phyloP scores from a whole-genome alignment of 2,113 vertebrate species.

The Columba livia region DNA sequence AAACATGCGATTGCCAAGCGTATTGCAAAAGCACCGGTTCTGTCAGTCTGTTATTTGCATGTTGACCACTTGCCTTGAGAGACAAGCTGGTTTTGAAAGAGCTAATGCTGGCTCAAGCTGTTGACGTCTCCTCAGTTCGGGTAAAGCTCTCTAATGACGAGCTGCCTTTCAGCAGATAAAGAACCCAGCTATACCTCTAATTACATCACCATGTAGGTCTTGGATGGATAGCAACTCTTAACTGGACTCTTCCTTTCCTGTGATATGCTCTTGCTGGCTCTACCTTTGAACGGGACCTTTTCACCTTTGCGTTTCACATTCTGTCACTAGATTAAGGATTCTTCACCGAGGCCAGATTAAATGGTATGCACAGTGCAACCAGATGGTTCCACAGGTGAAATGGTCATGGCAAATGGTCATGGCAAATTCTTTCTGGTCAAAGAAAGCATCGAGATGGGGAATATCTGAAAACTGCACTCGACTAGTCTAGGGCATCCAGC shows the following conservation, averaged over 20 bases:
- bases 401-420: background rate
- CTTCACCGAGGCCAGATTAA: background rate
- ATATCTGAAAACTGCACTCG: background rate
- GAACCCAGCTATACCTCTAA: background rate
- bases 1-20: background rate
- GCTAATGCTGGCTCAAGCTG: background rate
- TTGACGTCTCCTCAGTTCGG: background rate
- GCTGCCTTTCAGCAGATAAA: background rate
- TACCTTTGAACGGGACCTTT: background rate
- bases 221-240: background rate
- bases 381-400: background rate
- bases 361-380: background rate
- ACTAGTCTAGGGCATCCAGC: background rate
- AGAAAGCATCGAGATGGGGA: background rate
- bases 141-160: background rate
- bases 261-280: background rate
- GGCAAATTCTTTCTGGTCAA: background rate
- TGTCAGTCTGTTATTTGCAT: background rate
- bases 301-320: background rate
- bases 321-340: background rate
- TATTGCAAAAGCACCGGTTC: background rate
- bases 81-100: background rate
- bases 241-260: background rate
- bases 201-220: background rate
- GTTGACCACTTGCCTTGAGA: background rate